Conservation (phyloP, 2,797 vertebrate species). For the Phoxinus dragarum region DNA sequence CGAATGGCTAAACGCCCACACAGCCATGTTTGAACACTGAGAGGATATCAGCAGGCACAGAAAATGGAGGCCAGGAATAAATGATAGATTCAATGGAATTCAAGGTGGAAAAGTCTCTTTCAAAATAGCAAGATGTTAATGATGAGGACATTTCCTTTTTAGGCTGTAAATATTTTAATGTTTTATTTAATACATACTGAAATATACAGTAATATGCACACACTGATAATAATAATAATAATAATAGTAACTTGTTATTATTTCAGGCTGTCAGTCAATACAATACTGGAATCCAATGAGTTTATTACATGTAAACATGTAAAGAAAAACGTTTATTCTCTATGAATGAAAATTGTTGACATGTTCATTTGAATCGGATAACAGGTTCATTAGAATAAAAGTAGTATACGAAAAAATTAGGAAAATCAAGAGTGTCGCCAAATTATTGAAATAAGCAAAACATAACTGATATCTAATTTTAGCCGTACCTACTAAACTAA, state of each 20-base stretch:
- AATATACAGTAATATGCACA: background rate
- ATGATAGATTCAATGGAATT: constrained; percentile 35
- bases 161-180: background rate
- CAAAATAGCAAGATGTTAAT: background rate
- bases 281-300: background rate
- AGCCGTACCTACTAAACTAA: no score
- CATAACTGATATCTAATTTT: no score
- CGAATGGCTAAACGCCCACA: constrained; percentile 61
- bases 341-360: no score
- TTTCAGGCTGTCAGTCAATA: background rate
- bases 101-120: constrained; percentile 3
- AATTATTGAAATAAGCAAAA: no score
- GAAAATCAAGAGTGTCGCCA: no score
- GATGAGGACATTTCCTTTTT: background rate
- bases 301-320: background rate
- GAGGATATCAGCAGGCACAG: constrained; percentile 56
- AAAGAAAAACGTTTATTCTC: no score
- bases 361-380: no score
- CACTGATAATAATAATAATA: background rate
- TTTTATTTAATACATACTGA: background rate
- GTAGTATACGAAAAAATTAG: no score
- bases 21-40: constrained; percentile 60
- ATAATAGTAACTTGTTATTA: background rate
- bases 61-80: constrained; percentile 51
- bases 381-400: no score